Conservation (phyloP, 2,797 vertebrate species). For the Buphagus erythrorhynchus region DNA sequence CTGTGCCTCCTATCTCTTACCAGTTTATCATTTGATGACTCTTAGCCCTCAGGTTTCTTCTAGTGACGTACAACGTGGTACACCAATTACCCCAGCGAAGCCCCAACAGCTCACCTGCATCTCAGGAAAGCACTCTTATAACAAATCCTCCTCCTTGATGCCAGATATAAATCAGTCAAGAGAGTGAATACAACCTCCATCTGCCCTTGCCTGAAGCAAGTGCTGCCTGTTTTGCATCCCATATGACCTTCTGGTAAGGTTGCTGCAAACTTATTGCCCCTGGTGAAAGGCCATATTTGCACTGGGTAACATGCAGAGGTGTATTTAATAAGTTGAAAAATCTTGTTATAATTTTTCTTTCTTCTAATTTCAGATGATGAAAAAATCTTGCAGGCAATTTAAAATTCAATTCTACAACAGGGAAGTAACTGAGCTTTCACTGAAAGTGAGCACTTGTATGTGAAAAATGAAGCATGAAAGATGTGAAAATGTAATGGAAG, state of each 20-base stretch:
- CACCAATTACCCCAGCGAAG: background rate
- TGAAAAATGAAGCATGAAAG: background rate
- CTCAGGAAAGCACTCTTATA: background rate
- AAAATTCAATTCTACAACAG: background rate
- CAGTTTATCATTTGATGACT: background rate
- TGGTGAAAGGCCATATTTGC: background rate
- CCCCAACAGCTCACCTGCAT: background rate
- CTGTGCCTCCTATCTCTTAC: background rate
- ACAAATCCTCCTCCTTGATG: rapidly evolving
- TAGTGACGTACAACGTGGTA: background rate
- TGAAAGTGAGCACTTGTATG: background rate
- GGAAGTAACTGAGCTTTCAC: background rate
- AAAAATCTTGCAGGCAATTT: background rate
- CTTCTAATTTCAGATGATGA: background rate
- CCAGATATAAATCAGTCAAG: background rate
- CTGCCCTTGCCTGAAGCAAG: background rate
- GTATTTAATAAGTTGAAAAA: background rate
- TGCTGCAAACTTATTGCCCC: rapidly evolving
- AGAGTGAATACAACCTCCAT: background rate
- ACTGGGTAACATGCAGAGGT: background rate
- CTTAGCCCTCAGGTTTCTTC: background rate
- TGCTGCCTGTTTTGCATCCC: background rate
- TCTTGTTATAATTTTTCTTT: background rate
- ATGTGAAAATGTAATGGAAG: background rate
- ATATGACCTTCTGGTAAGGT: background rate